Percentiles rank a stretch among this genome's conserved stretches.
phyloP scores from a whole-genome alignment of 2,888 invertebrate genomes.

The Colostygia pectinataria region DNA sequence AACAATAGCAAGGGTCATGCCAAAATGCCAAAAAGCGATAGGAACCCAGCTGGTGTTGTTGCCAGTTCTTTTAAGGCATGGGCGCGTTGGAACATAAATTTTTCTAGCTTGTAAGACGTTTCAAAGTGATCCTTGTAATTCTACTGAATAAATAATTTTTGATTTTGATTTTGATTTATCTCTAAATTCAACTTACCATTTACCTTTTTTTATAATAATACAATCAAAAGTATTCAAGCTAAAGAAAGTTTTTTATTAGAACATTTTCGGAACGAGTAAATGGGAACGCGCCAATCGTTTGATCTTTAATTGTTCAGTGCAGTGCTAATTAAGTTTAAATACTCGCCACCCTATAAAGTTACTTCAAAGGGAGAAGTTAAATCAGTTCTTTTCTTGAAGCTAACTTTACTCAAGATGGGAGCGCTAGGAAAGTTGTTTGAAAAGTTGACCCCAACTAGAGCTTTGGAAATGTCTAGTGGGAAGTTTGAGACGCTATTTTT shows the following conservation, averaged over 20 bases:
- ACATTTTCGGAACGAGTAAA: not conserved
- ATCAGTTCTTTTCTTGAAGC: not conserved
- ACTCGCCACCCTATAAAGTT: not conserved
- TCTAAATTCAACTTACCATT: too few species aligned
- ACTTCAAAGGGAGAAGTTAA: not conserved
- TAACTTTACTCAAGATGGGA: conserved; percentile 44
- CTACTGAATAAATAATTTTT: too few species aligned
- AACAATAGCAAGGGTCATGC: too few species aligned
- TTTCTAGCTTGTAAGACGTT: too few species aligned
- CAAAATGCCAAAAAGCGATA: too few species aligned
- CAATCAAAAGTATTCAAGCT: too few species aligned
- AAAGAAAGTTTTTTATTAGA: not conserved
- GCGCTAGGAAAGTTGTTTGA: conserved; percentile 47
- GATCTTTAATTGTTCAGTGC: conserved; percentile 12
- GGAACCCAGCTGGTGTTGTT: too few species aligned
- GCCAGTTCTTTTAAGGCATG: too few species aligned
- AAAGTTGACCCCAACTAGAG: conserved; percentile 56
- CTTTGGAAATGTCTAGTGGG: conserved; percentile 58
- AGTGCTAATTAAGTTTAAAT: conserved; percentile 4
- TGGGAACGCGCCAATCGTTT: conserved; percentile 11
- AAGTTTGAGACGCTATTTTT: conserved; percentile 62
- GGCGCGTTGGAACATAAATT: too few species aligned
- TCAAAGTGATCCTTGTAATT: too few species aligned
- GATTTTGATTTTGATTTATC: too few species aligned
- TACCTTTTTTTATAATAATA: too few species aligned